Evolutionary conservation across 2,888 invertebrate species (phyloP), one percentile per base, ranked within the genome.

Genomic region (Lottia scabra): DNA sequence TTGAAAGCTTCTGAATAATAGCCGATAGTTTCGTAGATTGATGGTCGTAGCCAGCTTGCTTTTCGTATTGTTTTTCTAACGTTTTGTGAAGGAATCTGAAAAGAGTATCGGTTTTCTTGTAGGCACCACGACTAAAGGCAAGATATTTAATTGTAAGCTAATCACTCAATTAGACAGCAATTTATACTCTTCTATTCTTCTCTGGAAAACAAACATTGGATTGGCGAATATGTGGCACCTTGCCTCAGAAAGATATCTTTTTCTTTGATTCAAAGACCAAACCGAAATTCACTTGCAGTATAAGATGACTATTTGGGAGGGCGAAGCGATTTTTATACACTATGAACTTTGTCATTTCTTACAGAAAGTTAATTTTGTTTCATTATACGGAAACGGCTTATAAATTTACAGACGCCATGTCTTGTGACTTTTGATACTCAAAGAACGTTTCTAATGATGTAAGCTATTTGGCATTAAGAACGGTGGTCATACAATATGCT

Each of bases 81-180:
- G 38, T 38, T 38, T 38, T 5, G 38, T 38, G 38, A 38, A 30
- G 8, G 38, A 38, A 38, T 8, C 8, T 38, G 5, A 56, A 56
- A 56, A 56, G 19, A 56, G 23, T 56, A 56, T 56, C 19, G 23
- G 19, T 23, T 56, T 56, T 56, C 56, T 56, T 19, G 19, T 56
- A 23, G 23, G 56, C 56, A 56, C 19, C 56, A 23, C 10, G 15
- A 23, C 13, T 56, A 19, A 23, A 23, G 12, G 19, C 13, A 10
- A 10, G 23, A 19, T 56, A 19, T 56, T 23, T 19, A 19, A 23
- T 23, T 56, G 10, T 23, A 56, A 56, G 56, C 56, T 23, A 56
- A 56, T 56, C 56, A 56, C 56, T 56, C 56, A 56, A 56, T 56
- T 56, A 56, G 56, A 23, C 56, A 56, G 56, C 56, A 56, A 23